A percentile compares a stretch with the other conserved stretches of the same genome.
Evolutionary conservation across 2,113 vertebrate species (phyloP).

Genomic region (Mobula birostris): DNA sequence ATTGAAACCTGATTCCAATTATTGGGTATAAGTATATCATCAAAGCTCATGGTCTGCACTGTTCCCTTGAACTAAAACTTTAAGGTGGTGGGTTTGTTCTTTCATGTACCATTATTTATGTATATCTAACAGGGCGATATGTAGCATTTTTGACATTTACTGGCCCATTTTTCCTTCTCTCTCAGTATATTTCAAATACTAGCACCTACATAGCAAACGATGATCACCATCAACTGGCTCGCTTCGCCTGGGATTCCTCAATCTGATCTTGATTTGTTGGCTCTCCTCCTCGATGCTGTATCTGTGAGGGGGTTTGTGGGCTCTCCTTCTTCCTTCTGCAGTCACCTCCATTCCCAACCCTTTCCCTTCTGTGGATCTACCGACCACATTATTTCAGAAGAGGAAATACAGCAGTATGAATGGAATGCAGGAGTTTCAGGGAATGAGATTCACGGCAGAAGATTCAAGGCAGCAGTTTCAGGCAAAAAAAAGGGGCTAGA

Average conservation of each 20-base stretch:
- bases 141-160: background rate
- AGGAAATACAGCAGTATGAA: background rate
- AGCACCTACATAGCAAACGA: background rate
- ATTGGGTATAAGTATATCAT: slow-evolving; percentile 19
- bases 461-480: background rate
- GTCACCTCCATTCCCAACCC: background rate
- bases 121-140: background rate
- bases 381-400: background rate
- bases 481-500: background rate
- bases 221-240: background rate
- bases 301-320: background rate
- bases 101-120: background rate
- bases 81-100: background rate
- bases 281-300: background rate
- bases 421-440: background rate
- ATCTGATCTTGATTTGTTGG: background rate
- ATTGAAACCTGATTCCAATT: slow-evolving; percentile 31
- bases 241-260: background rate
- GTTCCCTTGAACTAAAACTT: slow-evolving; percentile 7
- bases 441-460: too few species aligned
- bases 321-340: background rate
- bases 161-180: too few species aligned
- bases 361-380: background rate
- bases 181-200: background rate
- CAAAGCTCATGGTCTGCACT: background rate